These are phyloP conservation scores for Polyergus mexicanus DNA, from an alignment of 1,140 invertebrate species.

Conservation along the genomic window DNA sequence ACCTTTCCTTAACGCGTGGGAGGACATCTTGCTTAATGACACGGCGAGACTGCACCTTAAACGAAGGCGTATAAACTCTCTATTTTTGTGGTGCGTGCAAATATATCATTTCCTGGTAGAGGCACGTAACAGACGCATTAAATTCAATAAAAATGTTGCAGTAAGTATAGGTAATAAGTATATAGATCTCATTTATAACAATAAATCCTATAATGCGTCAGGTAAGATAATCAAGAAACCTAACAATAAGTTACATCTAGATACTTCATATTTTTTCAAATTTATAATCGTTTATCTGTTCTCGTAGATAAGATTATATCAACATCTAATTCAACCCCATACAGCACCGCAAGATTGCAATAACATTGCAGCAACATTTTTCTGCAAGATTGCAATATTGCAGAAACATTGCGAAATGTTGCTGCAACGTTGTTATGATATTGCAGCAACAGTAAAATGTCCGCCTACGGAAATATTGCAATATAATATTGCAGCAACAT, in stretches of 20 bases:
- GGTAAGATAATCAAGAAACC: neutral
- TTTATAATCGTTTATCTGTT: neutral
- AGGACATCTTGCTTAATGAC: constrained; percentile 66
- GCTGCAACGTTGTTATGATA: too few relatives aligned
- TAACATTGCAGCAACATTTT: too few relatives aligned
- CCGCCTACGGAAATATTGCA: too few relatives aligned
- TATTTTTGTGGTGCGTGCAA: constrained; percentile 35
- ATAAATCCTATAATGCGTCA: neutral
- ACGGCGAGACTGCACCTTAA: constrained; percentile 50
- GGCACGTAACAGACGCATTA: constrained; percentile 37
- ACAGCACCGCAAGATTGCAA: too few relatives aligned
- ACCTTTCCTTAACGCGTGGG: constrained; percentile 73
- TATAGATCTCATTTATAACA: neutral
- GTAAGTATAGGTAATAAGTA: neutral
- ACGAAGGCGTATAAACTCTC: constrained; percentile 58
- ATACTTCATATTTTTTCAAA: neutral
- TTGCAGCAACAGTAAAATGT: too few relatives aligned
- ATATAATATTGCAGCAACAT: too few relatives aligned
- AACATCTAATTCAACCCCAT: too few relatives aligned
- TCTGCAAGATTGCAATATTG: too few relatives aligned
- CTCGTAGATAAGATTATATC: neutral
- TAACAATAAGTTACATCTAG: neutral
- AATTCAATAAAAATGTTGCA: constrained; percentile 27
- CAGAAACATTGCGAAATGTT: too few relatives aligned
- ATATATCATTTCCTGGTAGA: constrained; percentile 48